These are phyloP conservation scores for Drosophila mulleri DNA, from an alignment of 2,888 invertebrate species.

Conservation along the genomic window DNA sequence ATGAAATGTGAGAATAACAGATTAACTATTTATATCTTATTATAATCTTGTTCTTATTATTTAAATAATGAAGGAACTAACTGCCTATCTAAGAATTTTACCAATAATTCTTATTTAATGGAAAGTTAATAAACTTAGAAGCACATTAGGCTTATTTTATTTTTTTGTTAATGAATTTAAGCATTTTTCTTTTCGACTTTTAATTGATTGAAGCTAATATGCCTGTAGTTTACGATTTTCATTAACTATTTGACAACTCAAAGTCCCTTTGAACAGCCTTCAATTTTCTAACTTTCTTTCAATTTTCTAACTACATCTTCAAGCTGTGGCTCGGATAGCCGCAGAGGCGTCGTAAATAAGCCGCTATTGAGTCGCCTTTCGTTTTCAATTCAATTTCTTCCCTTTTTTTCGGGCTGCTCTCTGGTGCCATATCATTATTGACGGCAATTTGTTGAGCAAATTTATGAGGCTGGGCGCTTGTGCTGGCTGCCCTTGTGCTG, in stretches of 20 bases:
- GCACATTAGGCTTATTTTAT: too few relatives aligned
- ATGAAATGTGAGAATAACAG: too few relatives aligned
- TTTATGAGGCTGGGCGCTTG: slow-evolving; percentile 66
- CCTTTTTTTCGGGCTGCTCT: slow-evolving; percentile 6
- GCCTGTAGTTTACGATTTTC: too few relatives aligned
- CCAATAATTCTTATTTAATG: neutral
- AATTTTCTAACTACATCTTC: slow-evolving; percentile 15
- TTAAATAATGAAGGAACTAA: too few relatives aligned
- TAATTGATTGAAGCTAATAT: too few relatives aligned
- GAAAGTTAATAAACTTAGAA: too few relatives aligned
- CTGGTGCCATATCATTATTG: slow-evolving; percentile 70
- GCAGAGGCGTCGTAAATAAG: slow-evolving; percentile 33
- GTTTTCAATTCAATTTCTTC: slow-evolving; percentile 67
- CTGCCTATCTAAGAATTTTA: too few relatives aligned
- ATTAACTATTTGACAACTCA: neutral
- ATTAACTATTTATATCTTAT: too few relatives aligned
- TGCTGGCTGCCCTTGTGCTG: slow-evolving; percentile 26
- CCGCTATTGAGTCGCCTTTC: slow-evolving; percentile 30
- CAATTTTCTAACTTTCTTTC: slow-evolving; percentile 13
- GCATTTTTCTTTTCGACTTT: too few relatives aligned
- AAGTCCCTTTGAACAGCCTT: neutral
- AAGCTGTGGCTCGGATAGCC: neutral
- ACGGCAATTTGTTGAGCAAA: slow-evolving; percentile 81
- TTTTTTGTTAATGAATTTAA: too few relatives aligned
- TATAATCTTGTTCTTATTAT: too few relatives aligned